A percentile compares a stretch with the other conserved stretches of the same genome.
Conservation (phyloP, 2,797 vertebrate genomes). For the Anolis apletophallus region DNA sequence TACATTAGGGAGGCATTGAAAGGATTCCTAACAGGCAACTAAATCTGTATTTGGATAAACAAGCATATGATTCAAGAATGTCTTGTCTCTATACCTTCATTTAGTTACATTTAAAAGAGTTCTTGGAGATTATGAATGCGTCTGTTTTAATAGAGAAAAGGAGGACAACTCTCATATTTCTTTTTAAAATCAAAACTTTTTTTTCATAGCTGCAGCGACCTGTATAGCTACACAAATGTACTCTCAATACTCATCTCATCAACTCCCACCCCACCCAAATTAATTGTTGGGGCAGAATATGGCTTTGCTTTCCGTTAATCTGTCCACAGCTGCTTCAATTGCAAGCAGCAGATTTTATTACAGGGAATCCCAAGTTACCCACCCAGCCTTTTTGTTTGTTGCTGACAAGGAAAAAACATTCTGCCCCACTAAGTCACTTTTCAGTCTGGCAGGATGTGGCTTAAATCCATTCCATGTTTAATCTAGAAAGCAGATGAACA, state of each 20-base stretch:
- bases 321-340: no score
- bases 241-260: not conserved
- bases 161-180: not conserved
- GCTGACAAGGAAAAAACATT: not conserved
- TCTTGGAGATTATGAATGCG: not conserved
- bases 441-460: not conserved
- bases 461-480: not conserved
- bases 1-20: not conserved
- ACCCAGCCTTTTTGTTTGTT: not conserved
- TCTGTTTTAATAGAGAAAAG: not conserved
- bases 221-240: not conserved
- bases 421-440: not conserved
- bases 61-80: not conserved
- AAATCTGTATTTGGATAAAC: not conserved
- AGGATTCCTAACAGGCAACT: not conserved
- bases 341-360: no score
- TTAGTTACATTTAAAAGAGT: not conserved
- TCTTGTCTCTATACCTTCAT: constrained; percentile 16
- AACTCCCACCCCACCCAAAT: not conserved
- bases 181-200: not conserved
- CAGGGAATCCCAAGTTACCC: no score
- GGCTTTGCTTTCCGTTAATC: not conserved
- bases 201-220: not conserved
- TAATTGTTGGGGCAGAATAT: not conserved
- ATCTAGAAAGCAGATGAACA: not conserved